phyloP scores from a whole-genome alignment of 2,888 invertebrate species.

The Eupithecia insigniata region DNA sequence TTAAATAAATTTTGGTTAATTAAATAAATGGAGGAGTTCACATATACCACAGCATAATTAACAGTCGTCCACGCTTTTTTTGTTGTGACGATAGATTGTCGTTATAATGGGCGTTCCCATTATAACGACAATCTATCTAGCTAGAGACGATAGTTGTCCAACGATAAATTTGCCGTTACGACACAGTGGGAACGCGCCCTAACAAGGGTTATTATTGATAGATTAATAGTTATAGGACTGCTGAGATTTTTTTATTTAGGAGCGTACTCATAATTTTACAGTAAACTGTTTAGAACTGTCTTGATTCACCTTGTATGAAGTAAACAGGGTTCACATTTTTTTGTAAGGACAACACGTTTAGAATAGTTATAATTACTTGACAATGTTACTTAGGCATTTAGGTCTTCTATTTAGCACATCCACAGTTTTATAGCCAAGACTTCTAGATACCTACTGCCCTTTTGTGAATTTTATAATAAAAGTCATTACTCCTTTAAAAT shows the following conservation, averaged over 20 bases:
- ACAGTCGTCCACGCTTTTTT: too few relatives aligned
- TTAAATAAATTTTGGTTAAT: too few relatives aligned
- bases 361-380: constrained; percentile 15
- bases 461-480: not conserved
- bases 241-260: not conserved
- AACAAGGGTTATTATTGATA: not conserved
- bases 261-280: not conserved
- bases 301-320: not conserved
- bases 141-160: too few relatives aligned
- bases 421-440: constrained; percentile 10
- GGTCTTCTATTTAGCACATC: constrained; percentile 24
- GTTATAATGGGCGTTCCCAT: too few relatives aligned
- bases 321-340: not conserved
- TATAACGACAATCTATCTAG: too few relatives aligned
- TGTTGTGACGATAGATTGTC: too few relatives aligned
- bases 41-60: too few relatives aligned
- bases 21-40: too few relatives aligned
- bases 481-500: too few relatives aligned
- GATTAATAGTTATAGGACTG: not conserved
- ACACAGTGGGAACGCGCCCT: too few relatives aligned
- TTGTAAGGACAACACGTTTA: constrained; percentile 18
- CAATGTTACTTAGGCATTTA: constrained; percentile 22
- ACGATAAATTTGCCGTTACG: too few relatives aligned
- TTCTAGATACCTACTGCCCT: not conserved
- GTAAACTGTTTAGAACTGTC: not conserved